A percentile compares a stretch with the other conserved stretches of the same genome.
Conservation (phyloP, 2,888 invertebrate species). For the Drosophila prolongata region DNA sequence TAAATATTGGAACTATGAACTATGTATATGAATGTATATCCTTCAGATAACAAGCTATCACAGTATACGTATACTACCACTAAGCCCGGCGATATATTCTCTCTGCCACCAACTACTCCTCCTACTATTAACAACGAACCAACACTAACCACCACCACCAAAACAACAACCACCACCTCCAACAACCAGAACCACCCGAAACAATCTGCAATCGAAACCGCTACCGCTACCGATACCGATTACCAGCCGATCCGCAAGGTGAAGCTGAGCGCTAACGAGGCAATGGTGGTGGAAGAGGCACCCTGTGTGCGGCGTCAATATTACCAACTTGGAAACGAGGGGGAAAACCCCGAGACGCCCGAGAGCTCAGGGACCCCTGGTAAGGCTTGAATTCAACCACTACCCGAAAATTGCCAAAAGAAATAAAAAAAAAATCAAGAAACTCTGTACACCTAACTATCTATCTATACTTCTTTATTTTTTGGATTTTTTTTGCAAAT, state of each 20-base stretch:
- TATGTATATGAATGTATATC: conserved; percentile 82
- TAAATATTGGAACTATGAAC: conserved; percentile 60
- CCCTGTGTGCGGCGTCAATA: conserved; percentile 76
- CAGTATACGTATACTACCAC: conserved; percentile 80
- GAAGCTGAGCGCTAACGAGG: conserved; percentile 71
- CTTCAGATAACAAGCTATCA: conserved; percentile 83
- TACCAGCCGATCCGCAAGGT: conserved; percentile 74
- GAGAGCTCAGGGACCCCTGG: conserved; percentile 61
- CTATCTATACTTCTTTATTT: conserved; percentile 22
- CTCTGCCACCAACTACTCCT: conserved; percentile 79
- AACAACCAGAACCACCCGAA: conserved; percentile 23
- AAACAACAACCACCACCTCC: conserved; percentile 15
- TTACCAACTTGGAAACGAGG: conserved; percentile 79
- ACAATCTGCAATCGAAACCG: conserved; percentile 28
- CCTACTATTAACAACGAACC: conserved; percentile 77
- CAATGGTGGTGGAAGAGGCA: conserved; percentile 62
- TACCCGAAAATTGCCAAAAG: conserved; percentile 13
- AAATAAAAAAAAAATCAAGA: conserved; percentile 4
- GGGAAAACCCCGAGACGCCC: conserved; percentile 11
- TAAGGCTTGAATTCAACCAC: conserved; percentile 54
- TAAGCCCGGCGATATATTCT: conserved; percentile 79
- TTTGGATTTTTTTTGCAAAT: conserved; percentile 36
- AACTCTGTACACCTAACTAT: conserved; percentile 44
- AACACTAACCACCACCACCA: conserved; percentile 55
- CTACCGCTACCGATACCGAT: conserved; percentile 31